Percentiles rank a stretch among this genome's conserved stretches.
These are phyloP conservation scores for Gallinago solitaria DNA, from an alignment of 2,797 vertebrate species.

Conservation along the genomic window DNA sequence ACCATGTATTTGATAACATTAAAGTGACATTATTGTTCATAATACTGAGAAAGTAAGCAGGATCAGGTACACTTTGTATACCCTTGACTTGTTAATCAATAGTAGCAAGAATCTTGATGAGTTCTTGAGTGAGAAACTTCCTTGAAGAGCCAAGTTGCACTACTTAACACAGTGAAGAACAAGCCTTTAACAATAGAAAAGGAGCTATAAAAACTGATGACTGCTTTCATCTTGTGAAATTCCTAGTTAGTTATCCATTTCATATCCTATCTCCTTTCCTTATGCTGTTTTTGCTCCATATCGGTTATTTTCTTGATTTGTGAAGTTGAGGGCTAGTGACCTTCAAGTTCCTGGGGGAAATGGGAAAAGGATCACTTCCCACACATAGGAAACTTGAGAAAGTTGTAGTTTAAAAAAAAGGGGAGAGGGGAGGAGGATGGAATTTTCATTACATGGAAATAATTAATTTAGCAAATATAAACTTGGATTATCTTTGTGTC, in stretches of 20 bases:
- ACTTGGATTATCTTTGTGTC: not conserved
- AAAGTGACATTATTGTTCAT: no score
- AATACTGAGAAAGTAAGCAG: not conserved
- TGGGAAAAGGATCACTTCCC: not conserved
- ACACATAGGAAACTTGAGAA: not conserved
- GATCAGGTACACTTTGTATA: not conserved
- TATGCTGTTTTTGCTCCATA: fast-evolving
- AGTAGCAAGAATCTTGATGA: not conserved
- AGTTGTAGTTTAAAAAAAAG: not conserved
- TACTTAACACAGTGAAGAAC: not conserved
- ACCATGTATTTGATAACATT: no score
- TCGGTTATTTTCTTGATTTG: not conserved
- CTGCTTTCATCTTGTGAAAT: not conserved
- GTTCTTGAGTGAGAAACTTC: not conserved
- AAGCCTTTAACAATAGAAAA: not conserved
- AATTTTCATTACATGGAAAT: not conserved
- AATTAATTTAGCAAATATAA: not conserved
- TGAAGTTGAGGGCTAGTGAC: not conserved
- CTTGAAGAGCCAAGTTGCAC: not conserved
- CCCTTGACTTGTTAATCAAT: not conserved
- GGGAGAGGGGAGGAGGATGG: fast-evolving
- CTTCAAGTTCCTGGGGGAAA: not conserved
- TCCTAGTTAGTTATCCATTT: not conserved
- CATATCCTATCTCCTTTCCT: not conserved
- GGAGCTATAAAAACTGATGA: not conserved